Conservation (phyloP, 1,140 invertebrate species). For the Chironomus striatipennis region DNA sequence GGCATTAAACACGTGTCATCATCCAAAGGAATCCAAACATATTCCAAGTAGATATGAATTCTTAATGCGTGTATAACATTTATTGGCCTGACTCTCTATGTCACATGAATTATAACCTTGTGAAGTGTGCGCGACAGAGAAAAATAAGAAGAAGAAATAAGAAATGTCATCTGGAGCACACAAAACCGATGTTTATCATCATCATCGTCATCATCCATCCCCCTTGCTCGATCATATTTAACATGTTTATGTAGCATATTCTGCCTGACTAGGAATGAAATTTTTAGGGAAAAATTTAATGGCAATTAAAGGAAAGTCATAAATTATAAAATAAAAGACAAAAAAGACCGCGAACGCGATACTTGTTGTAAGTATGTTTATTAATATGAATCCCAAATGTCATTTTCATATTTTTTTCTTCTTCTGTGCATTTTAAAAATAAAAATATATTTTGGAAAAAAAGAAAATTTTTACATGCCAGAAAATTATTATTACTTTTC, state of each 20-base stretch:
- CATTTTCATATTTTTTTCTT: not conserved
- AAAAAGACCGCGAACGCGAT: too few relatives aligned
- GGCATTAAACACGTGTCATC: conserved; percentile 5
- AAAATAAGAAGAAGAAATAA: too few relatives aligned
- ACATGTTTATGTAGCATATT: not conserved
- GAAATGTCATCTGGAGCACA: conserved; percentile 12
- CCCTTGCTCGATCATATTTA: not conserved
- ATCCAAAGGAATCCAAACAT: not conserved
- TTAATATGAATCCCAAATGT: conserved; percentile 8
- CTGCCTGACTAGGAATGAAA: not conserved
- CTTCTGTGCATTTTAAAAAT: not conserved
- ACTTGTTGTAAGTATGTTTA: not conserved
- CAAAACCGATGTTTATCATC: conserved; percentile 8
- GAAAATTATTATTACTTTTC: too few relatives aligned
- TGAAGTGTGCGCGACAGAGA: not conserved
- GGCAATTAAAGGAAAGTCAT: not conserved
- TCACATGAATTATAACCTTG: conserved; percentile 1
- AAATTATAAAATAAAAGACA: not conserved
- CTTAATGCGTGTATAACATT: not conserved
- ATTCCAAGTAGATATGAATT: not conserved
- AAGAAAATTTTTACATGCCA: not conserved
- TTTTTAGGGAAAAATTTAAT: not conserved
- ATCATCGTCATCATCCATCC: not conserved
- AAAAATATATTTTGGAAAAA: not conserved
- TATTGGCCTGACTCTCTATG: not conserved